Conservation (phyloP, 2,888 invertebrate species). For the Lucinisca nassula region DNA sequence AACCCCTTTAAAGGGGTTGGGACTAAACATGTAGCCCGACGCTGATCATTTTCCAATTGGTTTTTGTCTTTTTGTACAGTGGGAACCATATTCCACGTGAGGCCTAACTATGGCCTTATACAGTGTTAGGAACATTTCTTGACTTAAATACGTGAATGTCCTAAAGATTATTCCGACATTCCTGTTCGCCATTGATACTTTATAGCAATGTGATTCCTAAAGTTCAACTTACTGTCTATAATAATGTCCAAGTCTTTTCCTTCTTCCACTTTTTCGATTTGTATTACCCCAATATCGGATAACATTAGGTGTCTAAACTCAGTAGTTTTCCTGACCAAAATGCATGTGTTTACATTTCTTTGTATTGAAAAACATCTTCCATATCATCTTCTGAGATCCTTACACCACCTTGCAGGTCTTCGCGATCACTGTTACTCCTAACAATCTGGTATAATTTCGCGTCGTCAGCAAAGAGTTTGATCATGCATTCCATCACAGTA, state of each 20-base stretch:
- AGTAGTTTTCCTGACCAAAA: neutral
- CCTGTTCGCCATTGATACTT: neutral
- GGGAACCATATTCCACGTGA: neutral
- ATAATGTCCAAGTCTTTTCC: neutral
- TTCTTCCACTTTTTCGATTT: neutral
- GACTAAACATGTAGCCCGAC: neutral
- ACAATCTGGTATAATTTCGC: neutral
- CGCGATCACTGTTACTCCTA: neutral
- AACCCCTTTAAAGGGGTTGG: neutral
- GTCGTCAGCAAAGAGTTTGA: neutral
- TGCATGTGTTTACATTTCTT: neutral
- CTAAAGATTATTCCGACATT: no score
- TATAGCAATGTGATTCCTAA: neutral
- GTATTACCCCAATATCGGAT: neutral
- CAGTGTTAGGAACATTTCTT: neutral
- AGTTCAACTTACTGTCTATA: neutral
- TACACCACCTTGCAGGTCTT: neutral
- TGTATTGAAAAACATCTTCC: neutral
- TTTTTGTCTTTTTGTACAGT: neutral
- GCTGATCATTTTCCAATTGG: neutral
- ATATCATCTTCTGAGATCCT: neutral
- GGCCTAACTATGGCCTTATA: neutral
- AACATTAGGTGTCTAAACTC: neutral
- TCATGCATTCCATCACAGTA: neutral
- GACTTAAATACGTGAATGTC: no score